Evolutionary conservation across 1,140 invertebrate species (phyloP), one percentile per base, ranked within the genome.

Genomic region (Drosophila ananassae): DNA sequence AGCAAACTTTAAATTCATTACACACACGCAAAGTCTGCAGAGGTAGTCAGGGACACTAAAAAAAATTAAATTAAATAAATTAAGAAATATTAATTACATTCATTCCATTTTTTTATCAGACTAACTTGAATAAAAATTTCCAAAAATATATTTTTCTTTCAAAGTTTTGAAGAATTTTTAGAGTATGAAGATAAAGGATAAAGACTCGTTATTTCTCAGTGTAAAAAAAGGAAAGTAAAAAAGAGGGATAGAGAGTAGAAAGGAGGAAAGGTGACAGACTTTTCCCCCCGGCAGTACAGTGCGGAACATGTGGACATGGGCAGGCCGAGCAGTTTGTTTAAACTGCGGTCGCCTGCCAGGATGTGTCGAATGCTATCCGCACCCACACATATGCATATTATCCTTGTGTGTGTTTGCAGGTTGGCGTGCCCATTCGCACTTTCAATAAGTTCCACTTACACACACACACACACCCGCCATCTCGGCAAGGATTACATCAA

Each of bases 1-100:
- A 66, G 79, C 83, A 76, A 87, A 89, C 83, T 87, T 89, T 87
- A 87, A 87, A 87, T 87, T 87, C 83, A 87, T 87, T 87, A 89
- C 83, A 87, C 75, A 87, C 82, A 87, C 75, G 83, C 82, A 87
- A 87, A 76, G 82, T 79, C 56, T 57, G 69, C 61, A 50, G 39
- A 39, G 41, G 47, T 12, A 37, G 39, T 13, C 13, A 5, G 32
- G 21, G 24, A 57, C 46, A 44, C 10, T 39, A 39, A 22, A 25
- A 21, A 22, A 57, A 50, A 39, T 41, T 0, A 4, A n/a, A 5
- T 13, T 13, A 41, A 21, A 44, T 8, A 12, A 44, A 7, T 44
- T 21, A 39, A 13, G 12, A 44, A 21, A 41, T n/a, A 13, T 1
- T 0, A 41, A 28, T 28, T 5, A 1, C 25, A 28, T 28, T 28